Conservation (phyloP, 2,888 invertebrate genomes). For the Ptychoptera contaminata region DNA sequence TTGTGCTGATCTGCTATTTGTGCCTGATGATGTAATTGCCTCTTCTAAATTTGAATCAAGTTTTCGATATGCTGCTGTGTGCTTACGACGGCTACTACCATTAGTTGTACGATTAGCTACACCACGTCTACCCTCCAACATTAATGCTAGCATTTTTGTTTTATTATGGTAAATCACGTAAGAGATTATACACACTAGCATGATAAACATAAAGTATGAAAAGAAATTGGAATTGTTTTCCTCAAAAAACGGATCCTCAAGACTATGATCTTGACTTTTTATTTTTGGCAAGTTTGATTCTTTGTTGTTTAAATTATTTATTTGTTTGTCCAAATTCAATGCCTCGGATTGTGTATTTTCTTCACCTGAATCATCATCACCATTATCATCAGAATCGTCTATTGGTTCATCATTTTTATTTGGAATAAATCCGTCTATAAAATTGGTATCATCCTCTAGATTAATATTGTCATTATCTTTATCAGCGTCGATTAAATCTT, state of each 20-base stretch:
- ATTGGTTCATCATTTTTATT: too few relatives aligned
- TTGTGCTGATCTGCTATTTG: conserved; percentile 14
- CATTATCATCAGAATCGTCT: too few relatives aligned
- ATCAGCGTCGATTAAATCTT: too few relatives aligned
- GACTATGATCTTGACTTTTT: too few relatives aligned
- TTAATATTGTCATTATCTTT: too few relatives aligned
- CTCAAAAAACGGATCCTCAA: conserved; percentile 19
- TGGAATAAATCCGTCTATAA: too few relatives aligned
- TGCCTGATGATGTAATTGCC: conserved; percentile 38
- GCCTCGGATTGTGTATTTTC: too few relatives aligned
- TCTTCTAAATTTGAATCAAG: conserved; percentile 51
- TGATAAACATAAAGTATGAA: conserved; percentile 46
- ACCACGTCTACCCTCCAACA: conserved; percentile 39
- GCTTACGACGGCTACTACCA: conserved; percentile 35
- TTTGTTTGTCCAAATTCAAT: too few relatives aligned
- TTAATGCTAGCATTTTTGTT: conserved; percentile 49
- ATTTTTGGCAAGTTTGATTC: too few relatives aligned
- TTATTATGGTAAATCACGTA: conserved; percentile 49
- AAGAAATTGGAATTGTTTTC: conserved; percentile 49
- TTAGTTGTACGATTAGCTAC: conserved; percentile 16
- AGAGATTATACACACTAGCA: conserved; percentile 40
- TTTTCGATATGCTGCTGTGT: conserved; percentile 46
- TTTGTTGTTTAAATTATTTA: too few relatives aligned
- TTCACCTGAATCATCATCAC: too few relatives aligned
- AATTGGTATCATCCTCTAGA: too few relatives aligned